Conservation (phyloP, 1,140 invertebrate species). For the Sipha flava region DNA sequence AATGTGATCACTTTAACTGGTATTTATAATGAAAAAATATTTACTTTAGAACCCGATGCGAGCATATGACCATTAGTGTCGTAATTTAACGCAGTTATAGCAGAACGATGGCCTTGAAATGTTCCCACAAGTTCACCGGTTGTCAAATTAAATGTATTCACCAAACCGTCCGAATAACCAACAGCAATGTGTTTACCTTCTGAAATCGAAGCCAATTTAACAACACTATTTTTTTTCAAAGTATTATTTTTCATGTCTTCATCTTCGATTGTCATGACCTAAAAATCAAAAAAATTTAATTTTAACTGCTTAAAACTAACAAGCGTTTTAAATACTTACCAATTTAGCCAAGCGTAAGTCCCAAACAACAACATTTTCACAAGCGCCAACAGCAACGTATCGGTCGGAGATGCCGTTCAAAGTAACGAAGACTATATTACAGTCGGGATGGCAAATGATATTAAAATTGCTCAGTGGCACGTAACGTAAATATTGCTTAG, state of each 20-base stretch:
- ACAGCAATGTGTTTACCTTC: conserved; percentile 71
- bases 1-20: too few species aligned
- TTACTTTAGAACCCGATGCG: conserved; percentile 77
- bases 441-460: conserved; percentile 68
- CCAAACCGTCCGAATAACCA: conserved; percentile 82
- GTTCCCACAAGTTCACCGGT: conserved; percentile 62
- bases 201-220: conserved; percentile 59
- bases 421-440: conserved; percentile 69
- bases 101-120: conserved; percentile 81
- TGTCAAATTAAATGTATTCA: conserved; percentile 70
- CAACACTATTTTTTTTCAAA: conserved; percentile 64
- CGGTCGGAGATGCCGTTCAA: conserved; percentile 65
- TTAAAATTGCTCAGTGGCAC: conserved; percentile 72
- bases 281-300: not conserved
- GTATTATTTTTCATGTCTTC: conserved; percentile 22
- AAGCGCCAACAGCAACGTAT: conserved; percentile 78
- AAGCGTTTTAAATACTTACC: conserved; percentile 47
- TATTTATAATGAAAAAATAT: too few species aligned
- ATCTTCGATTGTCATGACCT: conserved; percentile 24
- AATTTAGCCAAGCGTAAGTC: conserved; percentile 83
- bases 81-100: conserved; percentile 72
- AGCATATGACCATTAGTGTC: conserved; percentile 69
- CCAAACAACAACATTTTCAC: conserved; percentile 90
- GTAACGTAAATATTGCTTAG: conserved; percentile 93
- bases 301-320: not conserved